These are phyloP conservation scores for Erynnis tages DNA, from an alignment of 2,888 invertebrate species.

Conservation along the genomic window DNA sequence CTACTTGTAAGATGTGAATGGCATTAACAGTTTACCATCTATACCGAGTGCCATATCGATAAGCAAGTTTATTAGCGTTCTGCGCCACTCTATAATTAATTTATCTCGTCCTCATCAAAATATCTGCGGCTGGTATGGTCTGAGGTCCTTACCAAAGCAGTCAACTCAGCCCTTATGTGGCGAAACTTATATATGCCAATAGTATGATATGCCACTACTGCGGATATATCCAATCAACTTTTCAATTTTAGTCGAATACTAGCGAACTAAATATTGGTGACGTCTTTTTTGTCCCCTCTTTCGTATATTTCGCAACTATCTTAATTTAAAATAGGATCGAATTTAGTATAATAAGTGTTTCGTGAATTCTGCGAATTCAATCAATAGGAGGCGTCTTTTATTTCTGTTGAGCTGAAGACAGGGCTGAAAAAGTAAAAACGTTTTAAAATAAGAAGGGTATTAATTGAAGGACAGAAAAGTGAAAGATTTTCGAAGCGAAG, in stretches of 20 bases:
- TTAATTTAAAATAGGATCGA: not conserved
- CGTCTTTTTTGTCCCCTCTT: constrained; percentile 34
- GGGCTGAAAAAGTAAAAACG: constrained; percentile 7
- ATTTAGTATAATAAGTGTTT: not conserved
- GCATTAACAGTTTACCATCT: constrained; percentile 6
- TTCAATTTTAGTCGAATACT: constrained; percentile 17
- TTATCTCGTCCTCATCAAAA: constrained; percentile 71
- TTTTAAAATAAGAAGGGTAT: constrained; percentile 26
- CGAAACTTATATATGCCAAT: constrained; percentile 27
- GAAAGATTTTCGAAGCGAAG: constrained; percentile 21
- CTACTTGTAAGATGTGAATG: not conserved
- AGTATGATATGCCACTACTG: constrained; percentile 30
- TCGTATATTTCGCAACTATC: constrained; percentile 1
- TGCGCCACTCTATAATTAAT: constrained; percentile 62
- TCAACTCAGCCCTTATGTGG: constrained; percentile 37
- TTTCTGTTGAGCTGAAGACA: constrained; percentile 10
- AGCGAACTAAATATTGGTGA: too few species aligned
- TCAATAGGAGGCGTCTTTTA: constrained; percentile 14
- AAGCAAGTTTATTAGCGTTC: constrained; percentile 61
- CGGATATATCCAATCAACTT: constrained; percentile 32
- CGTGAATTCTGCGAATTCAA: constrained; percentile 9
- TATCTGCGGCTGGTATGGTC: constrained; percentile 62
- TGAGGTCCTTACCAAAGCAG: constrained; percentile 56
- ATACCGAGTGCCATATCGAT: constrained; percentile 44
- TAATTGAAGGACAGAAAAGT: constrained; percentile 26